A percentile compares a stretch with the other conserved stretches of the same genome.
Conservation (phyloP, 2,797 vertebrate genomes). For the Fundulus diaphanus region DNA sequence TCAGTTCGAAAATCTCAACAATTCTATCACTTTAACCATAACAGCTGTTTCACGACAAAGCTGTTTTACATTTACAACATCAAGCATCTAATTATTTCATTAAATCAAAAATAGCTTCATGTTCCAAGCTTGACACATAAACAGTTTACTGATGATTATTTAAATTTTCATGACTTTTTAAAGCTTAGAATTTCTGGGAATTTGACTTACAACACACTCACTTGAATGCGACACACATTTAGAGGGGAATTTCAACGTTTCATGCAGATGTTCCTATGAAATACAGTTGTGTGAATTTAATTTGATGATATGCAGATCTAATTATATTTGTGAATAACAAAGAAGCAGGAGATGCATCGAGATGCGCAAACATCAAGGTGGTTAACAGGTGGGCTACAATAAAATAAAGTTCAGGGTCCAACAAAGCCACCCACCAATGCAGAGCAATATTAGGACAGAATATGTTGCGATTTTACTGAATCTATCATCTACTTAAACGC, state of each 20-base stretch:
- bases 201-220: too few species aligned
- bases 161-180: too few species aligned
- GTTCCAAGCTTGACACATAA: too few species aligned
- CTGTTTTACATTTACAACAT: too few species aligned
- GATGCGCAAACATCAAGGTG: background rate
- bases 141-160: too few species aligned
- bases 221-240: too few species aligned
- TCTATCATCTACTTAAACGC: constrained; percentile 28
- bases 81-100: too few species aligned
- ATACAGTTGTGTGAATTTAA: background rate
- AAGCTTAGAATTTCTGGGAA: too few species aligned
- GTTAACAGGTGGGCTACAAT: background rate
- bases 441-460: constrained; percentile 19
- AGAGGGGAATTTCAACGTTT: background rate
- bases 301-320: background rate
- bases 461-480: constrained; percentile 19
- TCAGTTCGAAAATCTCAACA: too few species aligned
- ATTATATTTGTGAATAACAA: background rate
- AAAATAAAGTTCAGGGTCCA: background rate
- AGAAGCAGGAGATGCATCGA: background rate
- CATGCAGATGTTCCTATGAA: background rate
- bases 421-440: background rate
- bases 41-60: too few species aligned
- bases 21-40: too few species aligned
- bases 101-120: too few species aligned